Conservation (phyloP, 1,140 invertebrate species). For the Neelides sp. region DNA sequence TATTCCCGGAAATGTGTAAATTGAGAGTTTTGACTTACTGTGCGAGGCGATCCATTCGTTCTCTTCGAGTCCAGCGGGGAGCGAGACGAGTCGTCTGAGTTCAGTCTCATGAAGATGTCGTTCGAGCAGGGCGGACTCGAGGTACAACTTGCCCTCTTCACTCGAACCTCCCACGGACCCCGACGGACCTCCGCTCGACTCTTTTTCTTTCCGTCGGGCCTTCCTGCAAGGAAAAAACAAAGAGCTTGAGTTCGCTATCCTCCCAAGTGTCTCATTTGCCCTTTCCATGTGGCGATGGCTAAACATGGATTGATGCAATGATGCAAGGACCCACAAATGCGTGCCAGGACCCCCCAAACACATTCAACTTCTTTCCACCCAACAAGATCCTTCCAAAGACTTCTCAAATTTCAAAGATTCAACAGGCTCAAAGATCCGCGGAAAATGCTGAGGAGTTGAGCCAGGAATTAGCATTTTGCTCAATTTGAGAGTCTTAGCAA, state of each 20-base stretch:
- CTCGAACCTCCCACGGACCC: conserved; percentile 42
- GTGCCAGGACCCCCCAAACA: no score
- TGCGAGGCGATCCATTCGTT: conserved; percentile 98
- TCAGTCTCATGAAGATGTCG: conserved; percentile 83
- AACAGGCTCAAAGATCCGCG: no score
- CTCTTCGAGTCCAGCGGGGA: conserved; percentile 85
- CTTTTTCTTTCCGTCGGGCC: conserved; percentile 90
- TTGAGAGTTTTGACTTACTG: conserved; percentile 53
- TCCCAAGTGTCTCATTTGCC: background rate
- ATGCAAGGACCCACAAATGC: no score
- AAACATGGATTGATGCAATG: no score
- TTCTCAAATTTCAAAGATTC: no score
- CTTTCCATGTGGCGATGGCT: no score
- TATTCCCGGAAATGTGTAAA: background rate
- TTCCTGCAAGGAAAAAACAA: conserved; percentile 55
- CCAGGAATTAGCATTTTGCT: no score
- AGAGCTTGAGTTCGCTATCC: background rate
- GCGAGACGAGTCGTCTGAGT: conserved; percentile 77
- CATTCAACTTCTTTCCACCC: no score
- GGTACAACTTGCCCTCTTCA: conserved; percentile 84
- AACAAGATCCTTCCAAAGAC: no score
- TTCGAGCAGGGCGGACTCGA: conserved; percentile 84
- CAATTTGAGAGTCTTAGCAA: no score
- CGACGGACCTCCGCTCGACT: conserved; percentile 42
- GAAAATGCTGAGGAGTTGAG: no score